These are phyloP conservation scores for Pseudolaguvia tuberculata DNA, from an alignment of 2,113 vertebrate genomes.

Conservation along the genomic window DNA sequence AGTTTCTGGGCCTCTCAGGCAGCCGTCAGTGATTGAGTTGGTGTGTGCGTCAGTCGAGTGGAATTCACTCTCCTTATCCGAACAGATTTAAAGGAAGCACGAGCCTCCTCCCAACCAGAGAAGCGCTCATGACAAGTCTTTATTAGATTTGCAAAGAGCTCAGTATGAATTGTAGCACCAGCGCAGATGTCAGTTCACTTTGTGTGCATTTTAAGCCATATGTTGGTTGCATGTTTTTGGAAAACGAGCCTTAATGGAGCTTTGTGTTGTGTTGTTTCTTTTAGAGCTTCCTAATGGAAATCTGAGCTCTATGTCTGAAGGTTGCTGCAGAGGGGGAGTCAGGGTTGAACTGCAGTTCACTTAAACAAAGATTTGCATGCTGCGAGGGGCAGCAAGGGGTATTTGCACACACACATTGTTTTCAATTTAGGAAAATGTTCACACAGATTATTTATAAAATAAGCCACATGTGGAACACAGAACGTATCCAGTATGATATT, in stretches of 20 bases:
- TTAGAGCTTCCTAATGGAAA: slow-evolving; percentile 46
- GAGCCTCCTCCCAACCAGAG: slow-evolving; percentile 29
- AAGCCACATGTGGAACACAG: not conserved
- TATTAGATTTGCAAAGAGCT: slow-evolving; percentile 40
- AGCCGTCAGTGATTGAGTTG: slow-evolving; percentile 20
- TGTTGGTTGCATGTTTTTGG: not conserved
- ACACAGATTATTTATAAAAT: not conserved
- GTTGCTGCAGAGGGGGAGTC: slow-evolving; percentile 36
- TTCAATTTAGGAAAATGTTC: not conserved
- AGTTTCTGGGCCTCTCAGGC: slow-evolving; percentile 17
- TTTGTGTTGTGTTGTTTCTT: slow-evolving; percentile 20
- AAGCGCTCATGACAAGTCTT: slow-evolving; percentile 26
- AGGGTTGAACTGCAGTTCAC: slow-evolving; percentile 54
- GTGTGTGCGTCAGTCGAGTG: slow-evolving; percentile 46
- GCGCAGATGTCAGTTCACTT: not conserved
- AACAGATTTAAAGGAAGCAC: slow-evolving; percentile 33
- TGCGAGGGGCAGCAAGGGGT: slow-evolving; percentile 31
- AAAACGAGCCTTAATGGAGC: slow-evolving; percentile 11
- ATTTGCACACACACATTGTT: slow-evolving; percentile 14
- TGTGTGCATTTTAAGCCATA: not conserved
- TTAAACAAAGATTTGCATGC: slow-evolving; percentile 32
- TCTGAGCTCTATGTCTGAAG: slow-evolving; percentile 45
- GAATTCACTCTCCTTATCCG: slow-evolving; percentile 47
- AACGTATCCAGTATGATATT: not conserved
- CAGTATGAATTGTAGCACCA: slow-evolving; percentile 7